Evolutionary conservation across 2,113 vertebrate species (phyloP).

Genomic region (Pollachius pollachius): DNA sequence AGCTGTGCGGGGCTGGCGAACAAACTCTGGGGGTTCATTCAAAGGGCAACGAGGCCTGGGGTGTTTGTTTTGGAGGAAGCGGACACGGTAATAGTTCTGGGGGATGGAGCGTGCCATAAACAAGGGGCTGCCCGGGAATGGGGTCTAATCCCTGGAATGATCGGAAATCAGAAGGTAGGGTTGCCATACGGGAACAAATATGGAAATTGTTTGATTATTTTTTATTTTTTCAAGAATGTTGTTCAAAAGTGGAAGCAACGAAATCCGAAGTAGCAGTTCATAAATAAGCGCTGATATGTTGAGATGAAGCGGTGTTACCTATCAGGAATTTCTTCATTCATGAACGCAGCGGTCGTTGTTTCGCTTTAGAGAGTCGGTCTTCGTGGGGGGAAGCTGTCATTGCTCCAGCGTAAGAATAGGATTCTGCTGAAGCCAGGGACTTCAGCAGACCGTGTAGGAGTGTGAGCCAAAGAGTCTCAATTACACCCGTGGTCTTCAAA

Average conservation of each 20-base stretch:
- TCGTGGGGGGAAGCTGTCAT: no score
- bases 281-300: no score
- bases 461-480: conserved; percentile 46
- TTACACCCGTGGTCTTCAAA: conserved; percentile 49
- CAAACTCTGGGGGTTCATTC: conserved; percentile 57
- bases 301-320: no score
- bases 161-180: no score
- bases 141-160: neutral
- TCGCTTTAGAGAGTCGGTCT: no score
- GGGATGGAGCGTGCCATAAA: neutral
- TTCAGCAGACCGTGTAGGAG: conserved; percentile 50
- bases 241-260: neutral
- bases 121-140: neutral
- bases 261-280: no score
- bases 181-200: no score
- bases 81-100: neutral
- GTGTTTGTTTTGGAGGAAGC: neutral
- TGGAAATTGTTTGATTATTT: neutral
- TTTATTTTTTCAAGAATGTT: neutral
- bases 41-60: conserved; percentile 46
- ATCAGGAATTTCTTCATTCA: no score
- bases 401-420: no score
- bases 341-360: no score
- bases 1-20: conserved; percentile 83
- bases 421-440: conserved; percentile 32